Base-by-base conservation (phyloP, 2,113 vertebrate genomes). In the Tamias sibiricus region DNA sequence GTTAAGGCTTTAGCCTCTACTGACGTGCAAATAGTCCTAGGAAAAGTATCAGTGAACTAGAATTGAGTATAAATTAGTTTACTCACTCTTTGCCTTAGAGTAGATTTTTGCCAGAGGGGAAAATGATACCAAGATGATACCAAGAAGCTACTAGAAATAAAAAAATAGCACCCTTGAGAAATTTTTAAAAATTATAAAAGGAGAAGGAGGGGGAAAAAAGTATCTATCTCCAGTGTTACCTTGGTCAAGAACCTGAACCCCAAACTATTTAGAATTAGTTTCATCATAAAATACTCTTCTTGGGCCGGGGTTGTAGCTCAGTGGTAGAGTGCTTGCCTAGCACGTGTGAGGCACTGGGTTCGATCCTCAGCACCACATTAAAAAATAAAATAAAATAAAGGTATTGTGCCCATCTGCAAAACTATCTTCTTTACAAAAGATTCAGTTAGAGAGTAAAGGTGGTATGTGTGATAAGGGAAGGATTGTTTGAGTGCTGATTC, bases 81-180 rank as follows among this genome's bases (percentile, higher is more conserved):
- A 30, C 49, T 89, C 80, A 57, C 77, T 93, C 28, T 71, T 94
- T 87, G 54, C 37, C 54, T 96, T 71, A 49, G 24, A 62, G 64
- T 77, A 90, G 44, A 74, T 9, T 74, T 57, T 81, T 90, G 54
- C 54, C 74, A 64, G 20, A 82, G 77, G 35, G 35, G 8, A 88
- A 94, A 71, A 49, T 44, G 64, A 6, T n/a, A n/a, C n/a, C n/a
- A n/a, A n/a, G n/a, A n/a, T 68, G 22, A 87, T 90, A 66, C 8
- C 71, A 72, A 32, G 40, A 87, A 42, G 62, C 74, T 47, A 71
- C 69, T 77, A 91, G 91, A n/a, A 89, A 49, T 8, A 47, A 47
- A 69, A 57, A 89, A 96, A 90, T 11, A 44, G 35, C 72, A 35
- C 32, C 81, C 7, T 28, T 28, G 28, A 87, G 26, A 72, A 87